Percentiles rank a stretch among this genome's conserved stretches.
Conservation (phyloP, 2,797 vertebrate species). For the Dendrocincla fuliginosa region DNA sequence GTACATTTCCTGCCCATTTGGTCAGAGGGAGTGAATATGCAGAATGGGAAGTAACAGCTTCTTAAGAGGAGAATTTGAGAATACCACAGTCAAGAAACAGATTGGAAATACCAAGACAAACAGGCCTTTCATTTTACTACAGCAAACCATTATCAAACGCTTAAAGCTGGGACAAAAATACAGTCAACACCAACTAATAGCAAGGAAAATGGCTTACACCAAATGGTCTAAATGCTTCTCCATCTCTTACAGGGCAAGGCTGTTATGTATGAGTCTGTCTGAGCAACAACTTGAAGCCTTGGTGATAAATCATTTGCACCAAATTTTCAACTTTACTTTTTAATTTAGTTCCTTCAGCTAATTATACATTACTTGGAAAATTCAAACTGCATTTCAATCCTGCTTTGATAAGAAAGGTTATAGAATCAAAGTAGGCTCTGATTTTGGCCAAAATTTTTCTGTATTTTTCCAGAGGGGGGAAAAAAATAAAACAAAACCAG, state of each 20-base stretch:
- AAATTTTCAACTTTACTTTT: not conserved
- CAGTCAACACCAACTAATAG: not conserved
- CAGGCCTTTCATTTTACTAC: not conserved
- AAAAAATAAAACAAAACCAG: not conserved
- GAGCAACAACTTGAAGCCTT: not conserved
- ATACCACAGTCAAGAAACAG: not conserved
- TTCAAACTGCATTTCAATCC: not conserved
- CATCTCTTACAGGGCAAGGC: not conserved
- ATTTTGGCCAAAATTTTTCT: not conserved
- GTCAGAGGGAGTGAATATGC: not conserved
- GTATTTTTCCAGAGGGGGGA: conserved; percentile 15
- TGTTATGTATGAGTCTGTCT: not conserved
- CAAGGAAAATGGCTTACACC: not conserved
- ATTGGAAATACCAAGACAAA: not conserved
- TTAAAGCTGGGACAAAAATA: not conserved
- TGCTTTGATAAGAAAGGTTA: not conserved
- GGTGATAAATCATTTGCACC: not conserved
- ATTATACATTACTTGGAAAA: not conserved
- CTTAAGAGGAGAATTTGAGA: not conserved
- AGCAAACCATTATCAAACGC: not conserved
- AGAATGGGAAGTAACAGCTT: not conserved
- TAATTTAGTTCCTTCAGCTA: not conserved
- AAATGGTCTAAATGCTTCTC: not conserved
- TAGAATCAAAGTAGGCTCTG: not conserved
- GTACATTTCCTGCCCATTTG: not conserved